Conservation (phyloP, 2,113 vertebrate species). For the Sisor rabdophorus region DNA sequence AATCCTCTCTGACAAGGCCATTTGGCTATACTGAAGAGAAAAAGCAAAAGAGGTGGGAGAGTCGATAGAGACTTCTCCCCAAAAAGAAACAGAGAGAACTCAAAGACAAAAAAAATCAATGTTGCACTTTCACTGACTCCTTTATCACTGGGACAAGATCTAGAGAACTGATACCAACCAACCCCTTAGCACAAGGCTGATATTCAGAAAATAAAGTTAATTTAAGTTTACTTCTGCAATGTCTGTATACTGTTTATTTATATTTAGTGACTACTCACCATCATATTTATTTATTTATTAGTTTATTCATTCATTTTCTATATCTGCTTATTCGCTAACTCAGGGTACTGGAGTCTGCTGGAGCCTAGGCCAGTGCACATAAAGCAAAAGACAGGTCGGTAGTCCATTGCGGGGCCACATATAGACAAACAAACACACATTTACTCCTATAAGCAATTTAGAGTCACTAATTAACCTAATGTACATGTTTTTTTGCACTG, state of each 20-base stretch:
- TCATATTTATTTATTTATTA: too few relatives aligned
- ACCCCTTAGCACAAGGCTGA: not conserved
- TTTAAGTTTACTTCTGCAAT: not conserved
- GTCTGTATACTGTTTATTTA: not conserved
- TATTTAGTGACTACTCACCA: too few relatives aligned
- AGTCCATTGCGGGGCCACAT: too few relatives aligned
- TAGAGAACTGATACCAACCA: not conserved
- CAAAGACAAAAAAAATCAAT: conserved; percentile 37
- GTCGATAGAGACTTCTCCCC: conserved; percentile 43
- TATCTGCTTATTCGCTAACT: too few relatives aligned
- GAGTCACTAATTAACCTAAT: too few relatives aligned
- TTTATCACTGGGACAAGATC: conserved; percentile 32
- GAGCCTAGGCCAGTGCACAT: too few relatives aligned
- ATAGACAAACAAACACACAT: too few relatives aligned
- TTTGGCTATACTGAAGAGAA: conserved; percentile 51
- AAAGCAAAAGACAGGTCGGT: too few relatives aligned
- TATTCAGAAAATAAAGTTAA: not conserved
- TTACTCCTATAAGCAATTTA: too few relatives aligned
- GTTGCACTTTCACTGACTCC: conserved; percentile 33
- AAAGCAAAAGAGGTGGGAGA: conserved; percentile 47
- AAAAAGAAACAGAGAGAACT: conserved; percentile 13
- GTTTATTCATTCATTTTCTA: too few relatives aligned
- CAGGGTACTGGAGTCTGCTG: too few relatives aligned
- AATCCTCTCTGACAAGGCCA: conserved; percentile 59
- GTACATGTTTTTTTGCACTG: too few relatives aligned